Percentiles rank a stretch among this genome's conserved stretches.
These are phyloP conservation scores for Leptocoma aspasia DNA, from an alignment of 2,113 vertebrate genomes.

Conservation along the genomic window DNA sequence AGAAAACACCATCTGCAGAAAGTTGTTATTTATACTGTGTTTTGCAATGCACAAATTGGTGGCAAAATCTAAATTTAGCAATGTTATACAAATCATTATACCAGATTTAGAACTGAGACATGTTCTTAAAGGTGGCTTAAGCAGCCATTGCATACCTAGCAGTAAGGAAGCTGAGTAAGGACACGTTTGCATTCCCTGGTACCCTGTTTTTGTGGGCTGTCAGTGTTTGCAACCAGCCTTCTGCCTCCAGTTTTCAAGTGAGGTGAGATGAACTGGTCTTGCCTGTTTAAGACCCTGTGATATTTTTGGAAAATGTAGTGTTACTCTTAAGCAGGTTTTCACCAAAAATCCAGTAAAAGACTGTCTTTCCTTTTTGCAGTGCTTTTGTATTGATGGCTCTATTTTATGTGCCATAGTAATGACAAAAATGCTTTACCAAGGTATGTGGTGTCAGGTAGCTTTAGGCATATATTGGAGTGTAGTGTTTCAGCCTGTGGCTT, in stretches of 20 bases:
- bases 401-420: neutral
- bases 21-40: neutral
- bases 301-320: neutral
- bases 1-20: neutral
- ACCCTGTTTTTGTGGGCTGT: neutral
- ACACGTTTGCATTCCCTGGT: neutral
- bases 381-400: neutral
- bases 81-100: neutral
- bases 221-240: neutral
- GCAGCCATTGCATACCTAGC: neutral
- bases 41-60: neutral
- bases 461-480: neutral
- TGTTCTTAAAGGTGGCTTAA: neutral
- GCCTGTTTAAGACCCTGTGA: neutral
- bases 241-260: neutral
- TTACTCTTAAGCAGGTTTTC: neutral
- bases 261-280: neutral
- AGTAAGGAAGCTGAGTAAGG: neutral
- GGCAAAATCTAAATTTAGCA: neutral
- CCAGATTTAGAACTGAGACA: neutral
- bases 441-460: neutral
- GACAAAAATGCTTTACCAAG: neutral
- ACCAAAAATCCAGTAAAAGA: neutral
- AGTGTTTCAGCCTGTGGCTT: neutral
- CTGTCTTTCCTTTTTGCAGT: neutral